Percentiles rank a stretch among this genome's conserved stretches.
Evolutionary conservation across 2,888 invertebrate species (phyloP).

Genomic region (Anoplius nigerrimus): DNA sequence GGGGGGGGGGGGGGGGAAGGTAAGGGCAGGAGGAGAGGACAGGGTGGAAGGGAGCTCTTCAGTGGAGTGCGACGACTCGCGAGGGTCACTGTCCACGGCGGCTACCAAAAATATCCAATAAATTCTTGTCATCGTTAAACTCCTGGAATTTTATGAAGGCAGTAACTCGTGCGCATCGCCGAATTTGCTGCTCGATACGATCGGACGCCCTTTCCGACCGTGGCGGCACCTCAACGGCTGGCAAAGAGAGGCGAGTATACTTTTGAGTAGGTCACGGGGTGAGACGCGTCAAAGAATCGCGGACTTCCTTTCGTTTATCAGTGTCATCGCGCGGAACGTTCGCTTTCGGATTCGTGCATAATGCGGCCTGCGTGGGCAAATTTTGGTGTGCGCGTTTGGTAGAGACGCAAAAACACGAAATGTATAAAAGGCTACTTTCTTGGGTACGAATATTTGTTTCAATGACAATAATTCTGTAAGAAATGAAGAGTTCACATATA

Average conservation of each 20-base stretch:
- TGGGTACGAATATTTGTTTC: too few species aligned
- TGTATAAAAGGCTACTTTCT: too few species aligned
- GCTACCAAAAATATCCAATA: conserved; percentile 65
- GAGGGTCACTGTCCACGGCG: conserved; percentile 60
- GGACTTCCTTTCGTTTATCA: not conserved
- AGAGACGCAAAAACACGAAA: too few species aligned
- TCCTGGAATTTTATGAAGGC: conserved; percentile 58
- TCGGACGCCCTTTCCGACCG: conserved; percentile 24
- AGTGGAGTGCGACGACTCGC: conserved; percentile 16
- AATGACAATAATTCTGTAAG: too few species aligned
- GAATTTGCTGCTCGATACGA: conserved; percentile 58
- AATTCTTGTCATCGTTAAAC: conserved; percentile 69
- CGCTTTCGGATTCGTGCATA: too few species aligned
- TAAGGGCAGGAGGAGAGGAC: not conserved
- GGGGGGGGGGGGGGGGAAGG: conserved; percentile 5
- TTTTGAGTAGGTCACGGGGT: conserved; percentile 8
- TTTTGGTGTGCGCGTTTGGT: too few species aligned
- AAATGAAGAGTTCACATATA: too few species aligned
- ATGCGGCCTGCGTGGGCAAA: too few species aligned
- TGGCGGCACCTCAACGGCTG: not conserved
- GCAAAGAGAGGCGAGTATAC: not conserved
- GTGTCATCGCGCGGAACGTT: not conserved
- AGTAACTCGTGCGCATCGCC: conserved; percentile 57
- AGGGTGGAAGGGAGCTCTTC: not conserved
- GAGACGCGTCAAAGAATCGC: too few species aligned